phyloP scores from a whole-genome alignment of 2,113 vertebrate genomes.

The Suricata suricatta region DNA sequence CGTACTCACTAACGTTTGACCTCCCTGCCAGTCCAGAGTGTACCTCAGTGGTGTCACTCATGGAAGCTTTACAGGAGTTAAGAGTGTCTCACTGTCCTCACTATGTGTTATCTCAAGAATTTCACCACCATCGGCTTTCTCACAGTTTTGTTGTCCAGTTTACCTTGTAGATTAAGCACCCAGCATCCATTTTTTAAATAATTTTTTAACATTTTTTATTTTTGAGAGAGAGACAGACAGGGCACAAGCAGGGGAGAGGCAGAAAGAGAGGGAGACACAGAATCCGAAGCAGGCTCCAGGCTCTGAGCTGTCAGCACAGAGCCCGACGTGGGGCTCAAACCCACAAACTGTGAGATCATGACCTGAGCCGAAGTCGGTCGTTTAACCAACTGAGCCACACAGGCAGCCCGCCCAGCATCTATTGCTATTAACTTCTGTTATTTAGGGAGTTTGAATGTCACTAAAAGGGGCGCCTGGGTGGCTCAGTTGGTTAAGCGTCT shows the following conservation, averaged over 20 bases:
- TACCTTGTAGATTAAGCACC: constrained; percentile 32
- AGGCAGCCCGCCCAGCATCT: not conserved
- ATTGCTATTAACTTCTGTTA: not conserved
- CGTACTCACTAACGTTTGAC: not conserved
- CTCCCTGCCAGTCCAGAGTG: constrained; percentile 35
- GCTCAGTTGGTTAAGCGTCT: no score
- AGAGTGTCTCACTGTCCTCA: constrained; percentile 32
- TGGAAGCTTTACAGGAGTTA: constrained; percentile 7
- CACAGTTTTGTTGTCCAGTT: not conserved
- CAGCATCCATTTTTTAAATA: not conserved
- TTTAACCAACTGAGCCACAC: no score
- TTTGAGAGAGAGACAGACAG: no score
- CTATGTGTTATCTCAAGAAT: constrained; percentile 57
- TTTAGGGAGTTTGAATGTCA: constrained; percentile 42
- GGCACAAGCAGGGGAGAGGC: no score
- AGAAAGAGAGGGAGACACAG: no score
- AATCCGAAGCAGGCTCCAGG: no score
- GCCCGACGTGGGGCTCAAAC: no score
- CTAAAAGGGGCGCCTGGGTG: no score
- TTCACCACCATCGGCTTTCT: constrained; percentile 69
- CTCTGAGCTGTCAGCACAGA: no score
- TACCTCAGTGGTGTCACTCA: constrained; percentile 19
- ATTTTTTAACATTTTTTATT: no score
- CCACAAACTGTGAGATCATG: no score
- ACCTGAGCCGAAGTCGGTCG: no score